Evolutionary conservation across 1,140 invertebrate species (phyloP).

Genomic region (Archivesica marissinica): DNA sequence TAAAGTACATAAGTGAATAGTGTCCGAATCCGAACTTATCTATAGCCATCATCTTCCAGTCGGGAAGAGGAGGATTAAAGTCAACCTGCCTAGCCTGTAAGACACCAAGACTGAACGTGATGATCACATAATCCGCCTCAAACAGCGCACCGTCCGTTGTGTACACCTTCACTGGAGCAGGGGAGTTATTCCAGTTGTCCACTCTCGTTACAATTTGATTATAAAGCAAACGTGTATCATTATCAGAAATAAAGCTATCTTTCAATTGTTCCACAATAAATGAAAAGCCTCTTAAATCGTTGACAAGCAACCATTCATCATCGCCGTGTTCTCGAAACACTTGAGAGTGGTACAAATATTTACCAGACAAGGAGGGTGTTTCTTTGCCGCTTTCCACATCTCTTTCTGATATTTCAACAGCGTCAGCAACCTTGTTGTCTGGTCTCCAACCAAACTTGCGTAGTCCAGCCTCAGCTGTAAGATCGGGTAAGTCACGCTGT

Average conservation of each 20-base stretch:
- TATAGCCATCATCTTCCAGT: conserved; percentile 23
- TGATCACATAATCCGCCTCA: conserved; percentile 30
- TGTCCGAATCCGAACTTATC: conserved; percentile 31
- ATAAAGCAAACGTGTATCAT: not conserved
- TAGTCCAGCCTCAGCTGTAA: conserved; percentile 19
- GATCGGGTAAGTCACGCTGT: too few relatives aligned
- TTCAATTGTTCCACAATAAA: conserved; percentile 13
- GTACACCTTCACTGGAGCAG: not conserved
- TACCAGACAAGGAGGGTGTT: conserved; percentile 16
- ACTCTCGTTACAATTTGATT: conserved; percentile 39
- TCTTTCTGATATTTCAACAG: conserved; percentile 21
- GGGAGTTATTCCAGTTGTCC: not conserved
- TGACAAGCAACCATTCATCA: conserved; percentile 32
- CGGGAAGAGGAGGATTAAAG: conserved; percentile 27
- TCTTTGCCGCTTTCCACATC: conserved; percentile 35
- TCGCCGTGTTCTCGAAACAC: conserved; percentile 23
- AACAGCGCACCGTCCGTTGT: conserved; percentile 23
- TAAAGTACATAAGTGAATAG: conserved; percentile 45
- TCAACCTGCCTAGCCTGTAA: conserved; percentile 35
- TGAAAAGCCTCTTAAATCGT: conserved; percentile 16
- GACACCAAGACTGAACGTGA: conserved; percentile 58
- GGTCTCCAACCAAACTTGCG: conserved; percentile 32
- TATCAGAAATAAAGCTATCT: not conserved
- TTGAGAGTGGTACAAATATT: conserved; percentile 1
- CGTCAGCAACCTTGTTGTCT: conserved; percentile 25